A percentile compares a stretch with the other conserved stretches of the same genome.
Conservation (phyloP, 2,888 invertebrate species). For the Agrilus biguttatus region DNA sequence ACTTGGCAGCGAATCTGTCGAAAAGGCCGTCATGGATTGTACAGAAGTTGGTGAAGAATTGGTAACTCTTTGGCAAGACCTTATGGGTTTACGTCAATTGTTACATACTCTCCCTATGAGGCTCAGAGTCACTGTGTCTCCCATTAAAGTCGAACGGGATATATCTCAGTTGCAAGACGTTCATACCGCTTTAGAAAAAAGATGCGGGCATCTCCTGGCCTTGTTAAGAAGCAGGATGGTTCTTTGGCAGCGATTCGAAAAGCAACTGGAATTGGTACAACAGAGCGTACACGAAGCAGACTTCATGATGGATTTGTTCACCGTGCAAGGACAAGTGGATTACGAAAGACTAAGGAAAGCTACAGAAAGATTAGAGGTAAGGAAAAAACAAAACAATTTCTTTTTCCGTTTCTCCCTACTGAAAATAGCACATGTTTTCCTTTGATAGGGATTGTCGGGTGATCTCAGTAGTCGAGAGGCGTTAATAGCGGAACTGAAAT, state of each 20-base stretch:
- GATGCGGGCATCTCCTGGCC: constrained; percentile 52
- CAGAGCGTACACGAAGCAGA: constrained; percentile 74
- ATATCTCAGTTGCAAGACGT: constrained; percentile 61
- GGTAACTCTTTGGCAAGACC: constrained; percentile 59
- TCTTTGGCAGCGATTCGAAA: constrained; percentile 65
- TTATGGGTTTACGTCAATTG: constrained; percentile 58
- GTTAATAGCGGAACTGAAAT: constrained; percentile 53
- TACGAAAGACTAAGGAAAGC: constrained; percentile 70
- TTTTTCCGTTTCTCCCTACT: neutral
- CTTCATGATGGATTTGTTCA: constrained; percentile 74
- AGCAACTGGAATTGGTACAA: constrained; percentile 63
- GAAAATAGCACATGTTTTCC: constrained; percentile 4
- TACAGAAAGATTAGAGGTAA: constrained; percentile 72
- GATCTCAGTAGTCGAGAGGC: constrained; percentile 62
- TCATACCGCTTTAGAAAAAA: constrained; percentile 56
- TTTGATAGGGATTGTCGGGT: constrained; percentile 55
- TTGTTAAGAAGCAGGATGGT: constrained; percentile 49
- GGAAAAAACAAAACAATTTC: constrained; percentile 17
- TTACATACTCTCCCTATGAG: constrained; percentile 65
- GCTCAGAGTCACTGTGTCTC: constrained; percentile 61
- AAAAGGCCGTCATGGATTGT: constrained; percentile 60
- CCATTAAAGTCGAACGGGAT: constrained; percentile 59
- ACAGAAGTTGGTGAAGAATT: constrained; percentile 56
- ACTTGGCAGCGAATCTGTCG: constrained; percentile 61
- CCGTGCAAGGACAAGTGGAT: constrained; percentile 72